Evolutionary conservation across 53 echinoderm and acorn worm species (phyloP), one percentile per base, ranked within the genome.

Genomic region (Paracentrotus lividus): DNA sequence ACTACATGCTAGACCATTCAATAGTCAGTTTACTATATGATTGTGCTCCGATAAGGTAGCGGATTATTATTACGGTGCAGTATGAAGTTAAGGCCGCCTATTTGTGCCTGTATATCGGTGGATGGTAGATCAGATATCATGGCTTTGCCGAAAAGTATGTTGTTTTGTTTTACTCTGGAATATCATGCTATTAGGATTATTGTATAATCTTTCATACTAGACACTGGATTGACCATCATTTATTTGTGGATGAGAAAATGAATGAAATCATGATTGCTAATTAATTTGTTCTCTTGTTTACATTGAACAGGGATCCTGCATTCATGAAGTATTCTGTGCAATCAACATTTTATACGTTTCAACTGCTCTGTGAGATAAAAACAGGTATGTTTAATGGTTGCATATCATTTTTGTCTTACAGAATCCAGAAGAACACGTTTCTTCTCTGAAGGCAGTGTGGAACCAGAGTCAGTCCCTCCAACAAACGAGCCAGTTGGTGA

Each of bases 381-480:
- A n/a, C n/a, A n/a, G 23, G 23, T n/a, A 84, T 84, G 34, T 84
- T 33, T 49, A 18, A 76, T 36, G 5, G 40, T 78, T 44, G 81
- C 26, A 81, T 81, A 8, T 45, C 36, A 81, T 45, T 47, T 47
- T 12, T 61, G n/a, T 44, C 21, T 53, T 78, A 5, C 92, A 92
- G 92, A 92, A 78, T 77, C 92, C n/a, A 81, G 93, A 78, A 77
- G 95, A 52, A 90, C 93, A 42, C 81, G 95, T 14, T 95, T 93
- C 85, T 95, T 93, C 69, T 95, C 95, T 0, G 93, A 93, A 51
- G 95, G 95, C 1, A 95, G 95, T 45, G 92, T 15, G 2, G 85
- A 67, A 43, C 65, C 88, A 0, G 89, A 92, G 23, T 52, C 32
- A 6, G 88, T 60, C 43, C 43, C 92, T 34, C 86, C 38, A n/a